Evolutionary conservation across 2,113 vertebrate species (phyloP).

Genomic region (Eclectus roratus): DNA sequence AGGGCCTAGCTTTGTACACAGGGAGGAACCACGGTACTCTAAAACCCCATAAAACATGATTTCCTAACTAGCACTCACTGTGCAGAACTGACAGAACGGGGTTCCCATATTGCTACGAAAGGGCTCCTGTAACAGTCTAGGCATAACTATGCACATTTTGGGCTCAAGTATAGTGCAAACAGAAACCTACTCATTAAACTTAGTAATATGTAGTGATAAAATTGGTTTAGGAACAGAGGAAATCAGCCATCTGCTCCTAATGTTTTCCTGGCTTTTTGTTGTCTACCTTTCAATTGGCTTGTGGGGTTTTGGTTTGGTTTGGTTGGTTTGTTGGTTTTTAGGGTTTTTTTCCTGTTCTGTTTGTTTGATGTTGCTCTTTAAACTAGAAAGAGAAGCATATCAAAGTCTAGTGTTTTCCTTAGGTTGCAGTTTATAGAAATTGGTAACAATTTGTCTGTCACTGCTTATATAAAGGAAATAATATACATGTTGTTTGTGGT

Average conservation of each 20-base stretch:
- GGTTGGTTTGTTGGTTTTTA: not conserved
- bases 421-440: not conserved
- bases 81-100: not conserved
- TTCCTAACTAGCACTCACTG: not conserved
- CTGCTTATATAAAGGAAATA: not conserved
- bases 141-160: not conserved
- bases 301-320: not conserved
- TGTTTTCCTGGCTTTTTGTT: not conserved
- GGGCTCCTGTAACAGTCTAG: not conserved
- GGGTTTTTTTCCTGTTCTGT: not conserved
- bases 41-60: fast-evolving
- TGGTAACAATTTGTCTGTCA: not conserved
- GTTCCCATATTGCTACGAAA: not conserved
- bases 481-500: not conserved
- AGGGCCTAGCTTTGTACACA: not conserved
- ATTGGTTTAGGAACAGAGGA: not conserved
- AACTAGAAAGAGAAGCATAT: not conserved
- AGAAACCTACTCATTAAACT: not conserved
- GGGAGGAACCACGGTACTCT: not conserved
- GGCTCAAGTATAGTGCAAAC: not conserved
- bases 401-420: not conserved
- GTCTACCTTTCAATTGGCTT: not conserved
- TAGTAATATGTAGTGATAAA: not conserved
- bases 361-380: not conserved
- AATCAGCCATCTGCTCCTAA: not conserved